phyloP scores from a whole-genome alignment of 2,888 invertebrate genomes.

The Thymelicus acteon region DNA sequence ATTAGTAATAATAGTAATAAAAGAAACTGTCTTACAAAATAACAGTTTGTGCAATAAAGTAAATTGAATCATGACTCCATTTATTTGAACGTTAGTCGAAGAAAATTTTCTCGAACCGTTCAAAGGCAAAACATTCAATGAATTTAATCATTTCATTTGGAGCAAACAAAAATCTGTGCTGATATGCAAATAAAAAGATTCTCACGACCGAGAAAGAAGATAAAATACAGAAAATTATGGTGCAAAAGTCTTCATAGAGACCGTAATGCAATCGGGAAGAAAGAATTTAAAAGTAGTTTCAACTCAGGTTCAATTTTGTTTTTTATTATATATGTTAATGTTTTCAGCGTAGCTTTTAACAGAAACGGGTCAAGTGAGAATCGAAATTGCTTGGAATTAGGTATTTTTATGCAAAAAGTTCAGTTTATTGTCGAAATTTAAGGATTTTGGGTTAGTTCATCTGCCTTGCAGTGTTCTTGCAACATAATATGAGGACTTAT shows the following conservation, averaged over 20 bases:
- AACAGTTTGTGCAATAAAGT: constrained; percentile 14
- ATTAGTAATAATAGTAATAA: no score
- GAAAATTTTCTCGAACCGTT: constrained; percentile 4
- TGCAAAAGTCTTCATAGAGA: constrained; percentile 16
- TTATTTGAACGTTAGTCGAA: constrained; percentile 19
- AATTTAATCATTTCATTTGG: constrained; percentile 30
- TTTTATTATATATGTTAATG: constrained; percentile 32
- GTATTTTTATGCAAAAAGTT: neutral
- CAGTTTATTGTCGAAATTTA: neutral
- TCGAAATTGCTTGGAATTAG: neutral
- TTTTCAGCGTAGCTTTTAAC: constrained; percentile 21
- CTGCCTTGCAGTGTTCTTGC: no score
- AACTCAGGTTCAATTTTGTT: constrained; percentile 8
- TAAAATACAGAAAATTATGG: constrained; percentile 39
- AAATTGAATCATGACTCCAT: constrained; percentile 13
- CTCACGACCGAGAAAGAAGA: constrained; percentile 24
- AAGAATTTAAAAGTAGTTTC: constrained; percentile 27
- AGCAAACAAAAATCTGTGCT: constrained; percentile 31
- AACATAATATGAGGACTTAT: no score
- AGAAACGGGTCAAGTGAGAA: neutral
- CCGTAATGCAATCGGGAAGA: constrained; percentile 29
- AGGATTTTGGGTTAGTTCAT: neutral
- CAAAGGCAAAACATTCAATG: constrained; percentile 26
- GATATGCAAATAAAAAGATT: constrained; percentile 29
- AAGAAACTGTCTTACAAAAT: neutral